A percentile compares a stretch with the other conserved stretches of the same genome.
Conservation (phyloP, 2,888 invertebrate species). For the Drosophila meridionalis region DNA sequence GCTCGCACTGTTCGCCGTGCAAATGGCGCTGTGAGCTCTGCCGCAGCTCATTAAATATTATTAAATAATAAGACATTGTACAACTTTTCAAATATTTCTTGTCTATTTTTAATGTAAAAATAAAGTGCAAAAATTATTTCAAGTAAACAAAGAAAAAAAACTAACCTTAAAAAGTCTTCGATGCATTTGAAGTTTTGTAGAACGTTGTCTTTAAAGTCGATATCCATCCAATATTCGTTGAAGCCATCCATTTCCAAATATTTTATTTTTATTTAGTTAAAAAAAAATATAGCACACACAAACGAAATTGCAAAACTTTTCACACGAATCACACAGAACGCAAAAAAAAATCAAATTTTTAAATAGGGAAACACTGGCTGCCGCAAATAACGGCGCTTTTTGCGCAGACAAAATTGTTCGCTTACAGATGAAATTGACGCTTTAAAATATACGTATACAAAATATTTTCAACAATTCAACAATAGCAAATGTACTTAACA, state of each 20-base stretch:
- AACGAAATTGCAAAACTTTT: conserved; percentile 3
- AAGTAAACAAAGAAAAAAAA: background rate
- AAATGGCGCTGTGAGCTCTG: conserved; percentile 66
- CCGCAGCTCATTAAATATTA: conserved; percentile 9
- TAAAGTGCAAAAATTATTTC: conserved; percentile 11
- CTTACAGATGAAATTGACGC: conserved; percentile 12
- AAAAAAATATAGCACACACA: background rate
- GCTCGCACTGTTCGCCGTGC: conserved; percentile 70
- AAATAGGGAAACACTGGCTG: conserved; percentile 7
- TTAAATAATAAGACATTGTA: conserved; percentile 9
- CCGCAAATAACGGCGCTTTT: conserved; percentile 42
- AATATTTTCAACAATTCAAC: conserved; percentile 11
- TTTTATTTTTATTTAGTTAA: background rate
- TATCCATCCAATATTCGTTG: conserved; percentile 5
- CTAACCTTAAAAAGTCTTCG: conserved; percentile 19
- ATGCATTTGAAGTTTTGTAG: background rate
- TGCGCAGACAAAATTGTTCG: background rate
- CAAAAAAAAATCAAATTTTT: background rate
- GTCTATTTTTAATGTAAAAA: conserved; percentile 1
- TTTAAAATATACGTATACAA: conserved; percentile 10
- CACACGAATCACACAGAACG: background rate
- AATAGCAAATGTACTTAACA: conserved; percentile 15
- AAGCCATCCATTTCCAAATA: background rate
- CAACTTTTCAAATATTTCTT: conserved; percentile 1
- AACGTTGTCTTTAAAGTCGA: background rate